Conservation (phyloP, 2,797 vertebrate species). For the Pipistrellus kuhlii region DNA sequence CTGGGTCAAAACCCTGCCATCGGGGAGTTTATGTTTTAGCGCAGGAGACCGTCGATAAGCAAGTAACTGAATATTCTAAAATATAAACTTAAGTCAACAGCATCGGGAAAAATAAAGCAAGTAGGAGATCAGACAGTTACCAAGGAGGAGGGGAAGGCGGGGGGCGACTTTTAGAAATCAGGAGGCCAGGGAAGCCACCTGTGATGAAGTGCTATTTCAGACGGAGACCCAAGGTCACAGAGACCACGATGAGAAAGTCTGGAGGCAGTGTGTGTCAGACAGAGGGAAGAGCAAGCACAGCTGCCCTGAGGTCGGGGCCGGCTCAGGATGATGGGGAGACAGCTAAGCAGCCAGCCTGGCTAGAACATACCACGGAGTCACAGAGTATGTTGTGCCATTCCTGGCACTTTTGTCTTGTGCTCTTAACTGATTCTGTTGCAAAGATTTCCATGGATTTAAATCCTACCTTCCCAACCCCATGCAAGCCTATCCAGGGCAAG, state of each 20-base stretch:
- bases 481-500: not conserved
- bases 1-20: not conserved
- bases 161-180: not conserved
- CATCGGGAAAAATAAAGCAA: not conserved
- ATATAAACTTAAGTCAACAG: conserved; percentile 30
- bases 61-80: conserved; percentile 30
- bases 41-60: not conserved
- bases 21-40: not conserved
- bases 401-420: not conserved
- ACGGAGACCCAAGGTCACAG: not conserved
- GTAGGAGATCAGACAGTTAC: not conserved
- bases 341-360: not conserved
- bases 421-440: not conserved
- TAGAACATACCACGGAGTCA: not conserved
- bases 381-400: not conserved
- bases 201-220: not conserved
- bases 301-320: not conserved
- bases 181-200: not conserved
- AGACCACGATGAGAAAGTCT: not conserved
- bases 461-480: not conserved
- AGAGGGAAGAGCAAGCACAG: not conserved
- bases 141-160: accelerated
- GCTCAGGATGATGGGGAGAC: not conserved
- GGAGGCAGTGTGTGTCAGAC: not conserved
- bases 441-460: not conserved